Percentiles rank a stretch among this genome's conserved stretches.
Conservation (phyloP, 2,888 invertebrate species). For the Scaptomyza polygonia region DNA sequence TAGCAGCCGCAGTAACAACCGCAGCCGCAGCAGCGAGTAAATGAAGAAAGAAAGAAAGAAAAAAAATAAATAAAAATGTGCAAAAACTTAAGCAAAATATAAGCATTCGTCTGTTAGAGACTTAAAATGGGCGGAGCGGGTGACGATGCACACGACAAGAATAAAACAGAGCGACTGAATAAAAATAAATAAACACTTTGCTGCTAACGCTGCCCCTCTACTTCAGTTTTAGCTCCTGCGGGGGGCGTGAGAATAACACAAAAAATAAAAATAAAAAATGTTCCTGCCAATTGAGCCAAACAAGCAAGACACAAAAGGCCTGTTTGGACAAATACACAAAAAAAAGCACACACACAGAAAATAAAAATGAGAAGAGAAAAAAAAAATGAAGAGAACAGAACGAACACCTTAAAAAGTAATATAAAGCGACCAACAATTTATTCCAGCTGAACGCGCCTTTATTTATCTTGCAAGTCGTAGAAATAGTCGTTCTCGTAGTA, state of each 20-base stretch:
- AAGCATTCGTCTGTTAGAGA: conserved; percentile 6
- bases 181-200: conserved; percentile 37
- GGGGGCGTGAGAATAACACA: not conserved
- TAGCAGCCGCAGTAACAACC: conserved; percentile 2
- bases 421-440: conserved; percentile 16
- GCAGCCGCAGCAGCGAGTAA: conserved; percentile 16
- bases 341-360: conserved; percentile 5
- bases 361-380: too few species aligned
- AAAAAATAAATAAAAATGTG: not conserved
- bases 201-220: not conserved
- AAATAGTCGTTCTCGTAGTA: too few species aligned
- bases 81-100: conserved; percentile 17
- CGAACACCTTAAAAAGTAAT: conserved; percentile 16
- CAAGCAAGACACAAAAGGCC: conserved; percentile 13
- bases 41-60: conserved; percentile 9
- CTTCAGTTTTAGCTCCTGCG: not conserved
- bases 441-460: conserved; percentile 19
- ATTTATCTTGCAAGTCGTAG: conserved; percentile 10
- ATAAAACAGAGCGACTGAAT: conserved; percentile 46
- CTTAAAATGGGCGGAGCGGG: not conserved
- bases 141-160: conserved; percentile 44
- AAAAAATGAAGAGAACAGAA: conserved; percentile 1
- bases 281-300: conserved; percentile 33
- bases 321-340: conserved; percentile 2
- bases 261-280: too few species aligned